Evolutionary conservation across 2,113 vertebrate species (phyloP).

Genomic region (Dinomys branickii): DNA sequence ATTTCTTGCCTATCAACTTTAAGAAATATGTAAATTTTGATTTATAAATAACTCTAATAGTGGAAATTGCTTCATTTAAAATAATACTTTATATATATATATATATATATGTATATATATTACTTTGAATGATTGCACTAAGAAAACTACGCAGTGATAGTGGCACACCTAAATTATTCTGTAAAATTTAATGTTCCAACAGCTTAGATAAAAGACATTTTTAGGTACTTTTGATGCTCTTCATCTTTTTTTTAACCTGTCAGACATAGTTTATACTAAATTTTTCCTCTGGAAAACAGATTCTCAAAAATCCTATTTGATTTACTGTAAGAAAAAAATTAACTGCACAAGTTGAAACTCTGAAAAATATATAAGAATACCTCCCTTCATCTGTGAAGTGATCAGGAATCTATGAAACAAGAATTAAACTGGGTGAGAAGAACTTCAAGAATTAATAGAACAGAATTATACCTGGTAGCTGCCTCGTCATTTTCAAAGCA

Average conservation of each 20-base stretch:
- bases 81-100: no score
- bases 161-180: not conserved
- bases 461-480: not conserved
- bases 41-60: not conserved
- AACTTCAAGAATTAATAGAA: not conserved
- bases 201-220: slow-evolving; percentile 50
- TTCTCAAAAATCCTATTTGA: not conserved
- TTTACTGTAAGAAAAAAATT: not conserved
- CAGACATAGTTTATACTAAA: slow-evolving; percentile 55
- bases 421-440: not conserved
- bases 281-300: not conserved
- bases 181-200: slow-evolving; percentile 48
- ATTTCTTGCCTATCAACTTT: not conserved
- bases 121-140: not conserved
- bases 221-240: slow-evolving; percentile 66
- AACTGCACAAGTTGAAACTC: not conserved
- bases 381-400: not conserved
- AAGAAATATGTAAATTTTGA: not conserved
- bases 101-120: not conserved
- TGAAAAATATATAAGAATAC: fast-evolving
- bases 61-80: not conserved
- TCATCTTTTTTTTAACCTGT: slow-evolving; percentile 37
- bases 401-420: not conserved
- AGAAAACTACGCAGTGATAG: not conserved
- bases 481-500: not conserved